Conservation (phyloP, 2,888 invertebrate species). For the Eretmocerus hayati region DNA sequence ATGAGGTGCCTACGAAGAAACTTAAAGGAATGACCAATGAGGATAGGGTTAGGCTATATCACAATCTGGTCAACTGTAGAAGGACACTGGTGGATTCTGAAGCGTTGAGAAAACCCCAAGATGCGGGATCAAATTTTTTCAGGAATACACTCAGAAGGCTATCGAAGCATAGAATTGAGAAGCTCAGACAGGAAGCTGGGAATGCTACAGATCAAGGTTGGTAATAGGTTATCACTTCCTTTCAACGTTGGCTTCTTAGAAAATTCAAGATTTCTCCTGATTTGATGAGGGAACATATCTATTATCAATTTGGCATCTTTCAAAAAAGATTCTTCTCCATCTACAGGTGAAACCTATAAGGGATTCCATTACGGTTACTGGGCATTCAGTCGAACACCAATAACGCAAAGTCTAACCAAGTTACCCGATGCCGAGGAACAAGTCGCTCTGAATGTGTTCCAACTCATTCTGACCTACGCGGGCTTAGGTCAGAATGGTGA, state of each 20-base stretch:
- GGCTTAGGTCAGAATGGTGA: constrained; percentile 70
- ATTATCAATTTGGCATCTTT: too few species aligned
- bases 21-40: constrained; percentile 74
- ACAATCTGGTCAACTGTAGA: constrained; percentile 77
- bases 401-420: constrained; percentile 77
- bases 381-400: constrained; percentile 77
- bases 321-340: too few species aligned
- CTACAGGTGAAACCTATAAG: constrained; percentile 71
- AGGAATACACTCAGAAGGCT: constrained; percentile 80
- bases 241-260: too few species aligned
- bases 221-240: not conserved
- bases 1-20: constrained; percentile 57
- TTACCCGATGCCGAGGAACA: constrained; percentile 83
- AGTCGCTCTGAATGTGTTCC: constrained; percentile 80
- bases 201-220: constrained; percentile 52
- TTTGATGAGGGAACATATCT: too few species aligned
- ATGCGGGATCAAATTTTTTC: constrained; percentile 77
- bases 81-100: constrained; percentile 78
- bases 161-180: constrained; percentile 78
- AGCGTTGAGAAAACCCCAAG: constrained; percentile 73
- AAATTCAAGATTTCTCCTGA: too few species aligned
- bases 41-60: constrained; percentile 79
- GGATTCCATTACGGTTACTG: constrained; percentile 81
- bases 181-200: constrained; percentile 63
- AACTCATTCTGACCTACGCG: constrained; percentile 81